These are phyloP conservation scores for Medauroidea extradentata DNA, from an alignment of 1,140 invertebrate genomes.

Conservation along the genomic window DNA sequence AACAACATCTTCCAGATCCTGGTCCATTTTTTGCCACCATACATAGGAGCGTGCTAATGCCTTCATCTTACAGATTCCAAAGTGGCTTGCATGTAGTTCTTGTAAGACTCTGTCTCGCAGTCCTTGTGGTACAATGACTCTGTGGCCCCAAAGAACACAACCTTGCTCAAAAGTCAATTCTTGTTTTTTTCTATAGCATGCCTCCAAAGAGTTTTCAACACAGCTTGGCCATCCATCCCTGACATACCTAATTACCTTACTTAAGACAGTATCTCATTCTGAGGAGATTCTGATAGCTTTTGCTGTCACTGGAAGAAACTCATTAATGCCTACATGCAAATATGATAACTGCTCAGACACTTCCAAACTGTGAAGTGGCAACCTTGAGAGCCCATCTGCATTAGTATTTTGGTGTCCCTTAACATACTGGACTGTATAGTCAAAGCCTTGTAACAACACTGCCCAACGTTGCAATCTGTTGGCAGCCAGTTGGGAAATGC, in stretches of 20 bases:
- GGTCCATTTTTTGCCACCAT: conserved; percentile 36
- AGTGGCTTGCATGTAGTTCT: conserved; percentile 29
- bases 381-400: neutral
- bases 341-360: neutral
- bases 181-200: neutral
- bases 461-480: conserved; percentile 37
- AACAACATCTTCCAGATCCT: conserved; percentile 22
- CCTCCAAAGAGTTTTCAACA: neutral
- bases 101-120: neutral
- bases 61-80: conserved; percentile 37
- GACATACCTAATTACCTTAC: neutral
- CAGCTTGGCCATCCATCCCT: conserved; percentile 1
- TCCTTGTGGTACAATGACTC: neutral
- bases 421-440: conserved; percentile 34
- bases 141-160: conserved; percentile 3
- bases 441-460: conserved; percentile 31
- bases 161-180: conserved; percentile 2
- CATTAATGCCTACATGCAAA: neutral
- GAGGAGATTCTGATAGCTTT: neutral
- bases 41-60: conserved; percentile 29
- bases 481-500: conserved; percentile 28
- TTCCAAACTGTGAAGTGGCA: neutral
- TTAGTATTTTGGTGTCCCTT: neutral
- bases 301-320: neutral
- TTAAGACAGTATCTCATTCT: neutral